Evolutionary conservation across 1,140 invertebrate genomes (phyloP).

Genomic region (Leptonema lineaticorne): DNA sequence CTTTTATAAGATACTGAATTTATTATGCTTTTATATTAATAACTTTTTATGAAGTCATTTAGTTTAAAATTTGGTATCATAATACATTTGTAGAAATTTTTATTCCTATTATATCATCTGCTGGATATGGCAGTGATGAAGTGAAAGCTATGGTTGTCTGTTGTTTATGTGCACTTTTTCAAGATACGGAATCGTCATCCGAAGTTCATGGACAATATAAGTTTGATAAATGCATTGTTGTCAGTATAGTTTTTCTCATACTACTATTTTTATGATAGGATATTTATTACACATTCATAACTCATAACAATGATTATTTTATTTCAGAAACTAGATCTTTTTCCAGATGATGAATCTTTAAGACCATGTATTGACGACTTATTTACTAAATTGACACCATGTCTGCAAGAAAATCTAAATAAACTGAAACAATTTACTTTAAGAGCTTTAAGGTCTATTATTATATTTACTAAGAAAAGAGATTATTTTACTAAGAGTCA

Average conservation of each 20-base stretch:
- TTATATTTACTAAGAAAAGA: conserved; percentile 49
- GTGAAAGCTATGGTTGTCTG: conserved; percentile 76
- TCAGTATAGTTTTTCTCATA: conserved; percentile 8
- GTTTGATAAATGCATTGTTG: conserved; percentile 30
- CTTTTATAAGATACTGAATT: neutral
- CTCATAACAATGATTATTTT: neutral
- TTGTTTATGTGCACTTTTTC: conserved; percentile 69
- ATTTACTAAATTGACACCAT: conserved; percentile 57
- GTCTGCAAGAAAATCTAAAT: conserved; percentile 67
- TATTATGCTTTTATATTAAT: neutral
- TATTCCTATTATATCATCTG: conserved; percentile 72
- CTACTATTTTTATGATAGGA: no score
- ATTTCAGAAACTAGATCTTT: conserved; percentile 50
- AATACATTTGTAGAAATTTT: conserved; percentile 60
- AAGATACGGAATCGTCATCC: conserved; percentile 48
- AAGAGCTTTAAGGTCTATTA: conserved; percentile 57
- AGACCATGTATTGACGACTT: conserved; percentile 48
- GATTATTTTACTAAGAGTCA: conserved; percentile 52
- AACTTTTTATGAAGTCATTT: neutral
- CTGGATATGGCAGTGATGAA: no score
- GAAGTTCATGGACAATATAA: conserved; percentile 13
- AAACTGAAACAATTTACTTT: conserved; percentile 65
- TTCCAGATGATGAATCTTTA: conserved; percentile 50
- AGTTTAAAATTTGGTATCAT: neutral
- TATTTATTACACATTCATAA: no score